Evolutionary conservation across 2,888 invertebrate genomes (phyloP).

Genomic region (Exephanes ischioxanthus): DNA sequence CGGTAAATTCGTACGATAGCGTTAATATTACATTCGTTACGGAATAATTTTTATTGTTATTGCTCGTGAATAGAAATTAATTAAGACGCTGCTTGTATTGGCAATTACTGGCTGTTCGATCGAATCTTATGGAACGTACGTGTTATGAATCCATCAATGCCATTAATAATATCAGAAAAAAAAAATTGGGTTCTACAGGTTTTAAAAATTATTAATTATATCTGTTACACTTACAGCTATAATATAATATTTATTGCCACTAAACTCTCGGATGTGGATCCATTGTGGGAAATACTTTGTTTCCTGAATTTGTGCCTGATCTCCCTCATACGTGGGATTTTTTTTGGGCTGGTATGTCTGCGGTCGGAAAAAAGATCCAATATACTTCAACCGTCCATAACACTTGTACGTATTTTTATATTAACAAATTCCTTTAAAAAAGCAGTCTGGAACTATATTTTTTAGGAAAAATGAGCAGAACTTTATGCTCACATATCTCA

Average conservation of each 20-base stretch:
- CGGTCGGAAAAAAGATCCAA: no score
- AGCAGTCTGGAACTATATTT: neutral
- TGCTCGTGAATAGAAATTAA: slow-evolving; percentile 29
- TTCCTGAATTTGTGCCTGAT: no score
- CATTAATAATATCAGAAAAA: neutral
- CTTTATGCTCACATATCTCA: neutral
- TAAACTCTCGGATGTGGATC: neutral
- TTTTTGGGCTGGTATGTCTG: no score
- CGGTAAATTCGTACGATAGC: slow-evolving; percentile 31
- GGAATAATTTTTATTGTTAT: slow-evolving; percentile 26
- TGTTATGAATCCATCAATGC: neutral
- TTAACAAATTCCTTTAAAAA: neutral
- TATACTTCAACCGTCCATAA: neutral
- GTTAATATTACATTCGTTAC: slow-evolving; percentile 27
- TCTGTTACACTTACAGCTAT: neutral
- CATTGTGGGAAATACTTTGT: no score
- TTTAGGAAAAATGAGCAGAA: neutral
- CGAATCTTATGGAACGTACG: neutral
- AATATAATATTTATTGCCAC: neutral
- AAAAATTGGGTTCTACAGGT: neutral
- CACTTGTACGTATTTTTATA: neutral
- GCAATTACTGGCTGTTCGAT: neutral
- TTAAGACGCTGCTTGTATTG: slow-evolving; percentile 19
- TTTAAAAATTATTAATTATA: neutral
- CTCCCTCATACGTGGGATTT: no score